Evolutionary conservation across 2,888 invertebrate genomes (phyloP).

Genomic region (Parthenolecanium corni): DNA sequence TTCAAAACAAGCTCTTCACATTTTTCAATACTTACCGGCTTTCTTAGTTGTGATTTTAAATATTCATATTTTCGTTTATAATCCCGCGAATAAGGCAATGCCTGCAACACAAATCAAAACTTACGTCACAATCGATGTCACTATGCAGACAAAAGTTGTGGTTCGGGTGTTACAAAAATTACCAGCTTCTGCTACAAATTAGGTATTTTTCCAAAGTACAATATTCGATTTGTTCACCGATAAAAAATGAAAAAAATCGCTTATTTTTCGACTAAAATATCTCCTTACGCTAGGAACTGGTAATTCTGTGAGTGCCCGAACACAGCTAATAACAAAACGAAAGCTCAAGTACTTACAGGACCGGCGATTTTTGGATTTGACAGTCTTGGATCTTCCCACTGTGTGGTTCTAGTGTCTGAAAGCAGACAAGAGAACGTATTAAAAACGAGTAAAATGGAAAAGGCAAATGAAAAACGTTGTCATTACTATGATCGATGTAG

Average conservation of each 20-base stretch:
- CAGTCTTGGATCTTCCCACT: slow-evolving; percentile 98
- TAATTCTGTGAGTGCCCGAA: too few species aligned
- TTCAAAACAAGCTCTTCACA: too few species aligned
- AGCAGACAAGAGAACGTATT: slow-evolving; percentile 3
- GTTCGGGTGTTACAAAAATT: too few species aligned
- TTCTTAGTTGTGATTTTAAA: slow-evolving; percentile 88
- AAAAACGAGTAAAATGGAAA: not conserved
- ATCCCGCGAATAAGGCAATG: slow-evolving; percentile 95
- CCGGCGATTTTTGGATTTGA: slow-evolving; percentile 94
- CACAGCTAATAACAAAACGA: not conserved
- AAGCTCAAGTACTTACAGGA: slow-evolving; percentile 50
- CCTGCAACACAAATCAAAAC: slow-evolving; percentile 42
- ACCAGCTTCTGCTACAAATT: too few species aligned
- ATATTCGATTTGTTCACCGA: too few species aligned
- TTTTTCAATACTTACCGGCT: slow-evolving; percentile 58
- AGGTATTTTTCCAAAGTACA: too few species aligned
- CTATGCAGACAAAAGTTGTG: not conserved
- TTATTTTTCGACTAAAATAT: too few species aligned
- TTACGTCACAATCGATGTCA: not conserved
- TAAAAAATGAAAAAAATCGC: too few species aligned
- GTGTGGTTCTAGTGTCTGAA: slow-evolving; percentile 85
- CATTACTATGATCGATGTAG: slow-evolving; percentile 91
- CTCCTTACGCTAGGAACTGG: too few species aligned
- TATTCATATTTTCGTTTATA: slow-evolving; percentile 99
- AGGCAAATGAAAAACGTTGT: slow-evolving; percentile 38